Percentiles rank a stretch among this genome's conserved stretches.
Evolutionary conservation across 2,797 vertebrate genomes (phyloP).

Genomic region (Enteromius argenteus): DNA sequence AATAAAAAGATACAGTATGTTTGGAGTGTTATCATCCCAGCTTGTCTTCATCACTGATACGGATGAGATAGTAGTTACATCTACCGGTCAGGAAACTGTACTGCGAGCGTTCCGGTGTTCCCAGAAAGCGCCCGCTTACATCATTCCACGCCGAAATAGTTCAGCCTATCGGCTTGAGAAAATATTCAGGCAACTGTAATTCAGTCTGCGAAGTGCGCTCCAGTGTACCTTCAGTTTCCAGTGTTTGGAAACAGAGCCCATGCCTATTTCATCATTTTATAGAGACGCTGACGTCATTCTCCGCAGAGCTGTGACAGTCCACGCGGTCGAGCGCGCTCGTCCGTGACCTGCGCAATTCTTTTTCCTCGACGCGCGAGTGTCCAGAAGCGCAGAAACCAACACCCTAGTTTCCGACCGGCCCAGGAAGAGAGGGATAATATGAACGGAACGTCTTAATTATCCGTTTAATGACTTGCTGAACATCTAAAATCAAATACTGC

Average conservation of each 20-base stretch:
- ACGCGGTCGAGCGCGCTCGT: constrained; percentile 38
- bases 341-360: constrained; percentile 50
- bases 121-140: constrained; percentile 33
- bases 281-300: constrained; percentile 55
- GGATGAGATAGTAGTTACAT: constrained; percentile 43
- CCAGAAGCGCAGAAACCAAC: constrained; percentile 10
- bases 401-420: constrained; percentile 19
- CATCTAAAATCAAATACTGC: constrained; percentile 51
- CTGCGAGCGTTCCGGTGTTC: constrained; percentile 52
- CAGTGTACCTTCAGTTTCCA: not conserved
- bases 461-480: constrained; percentile 45
- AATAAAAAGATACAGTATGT: constrained; percentile 44
- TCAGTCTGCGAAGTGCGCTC: not conserved
- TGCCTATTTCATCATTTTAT: constrained; percentile 35
- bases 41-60: constrained; percentile 62
- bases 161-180: constrained; percentile 6
- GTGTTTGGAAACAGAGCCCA: not conserved
- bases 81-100: constrained; percentile 47
- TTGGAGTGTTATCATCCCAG: constrained; percentile 34
- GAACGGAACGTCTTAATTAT: constrained; percentile 39
- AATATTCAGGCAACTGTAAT: constrained; percentile 7
- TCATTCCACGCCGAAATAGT: constrained; percentile 12
- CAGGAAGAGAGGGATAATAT: constrained; percentile 3
- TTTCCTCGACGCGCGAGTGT: constrained; percentile 13
- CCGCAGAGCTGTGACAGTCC: constrained; percentile 54